Evolutionary conservation across 2,797 vertebrate species (phyloP), one percentile per base, ranked within the genome.

Genomic region (Podarcis siculus): DNA sequence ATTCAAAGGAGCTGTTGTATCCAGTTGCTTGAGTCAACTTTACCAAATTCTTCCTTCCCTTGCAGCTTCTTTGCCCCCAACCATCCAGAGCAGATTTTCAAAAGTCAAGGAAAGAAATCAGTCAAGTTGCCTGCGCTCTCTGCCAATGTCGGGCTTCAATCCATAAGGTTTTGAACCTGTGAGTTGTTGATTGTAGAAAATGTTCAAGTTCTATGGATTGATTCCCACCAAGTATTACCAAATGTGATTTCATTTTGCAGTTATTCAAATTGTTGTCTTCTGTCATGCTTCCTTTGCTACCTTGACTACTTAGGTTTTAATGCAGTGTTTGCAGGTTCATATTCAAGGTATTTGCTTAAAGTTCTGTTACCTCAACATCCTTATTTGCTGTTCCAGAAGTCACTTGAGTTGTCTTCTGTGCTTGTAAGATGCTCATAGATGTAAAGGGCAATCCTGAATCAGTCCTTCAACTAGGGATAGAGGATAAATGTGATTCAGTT

Each of bases 221-320:
- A n/a, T 64, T 80, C 67, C 58, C 73, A 37, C 35, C 35, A 87
- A n/a, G 37, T 73, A 64, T 61, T 27, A 32, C 39, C 37, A 80
- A n/a, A n/a, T 42, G 9, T 35, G 12, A 30, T 72, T 71, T 55
- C 5, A 35, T 42, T 81, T 66, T 45, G 67, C 32, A 67, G 0
- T 0, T 35, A 21, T 45, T 32, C 13, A 49, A 0, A 66, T 8
- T 30, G n/a, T 82, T 87, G 23, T 45, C 39, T 45, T 87, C 13
- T 23, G 58, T 49, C 66, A 66, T 82, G 12, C 75, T 80, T 86
- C 45, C 78, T 61, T 87, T 87, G 71, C 71, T 55, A 66, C 13
- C 72, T 69, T 87, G n/a, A 66, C n/a, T 80, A 10, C 25, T 32
- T 15, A 8, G 27, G 23, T 61, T 35, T 35, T 87, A 87, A 49